Evolutionary conservation across 2,113 vertebrate genomes (phyloP).

Genomic region (Eulemur rufifrons): DNA sequence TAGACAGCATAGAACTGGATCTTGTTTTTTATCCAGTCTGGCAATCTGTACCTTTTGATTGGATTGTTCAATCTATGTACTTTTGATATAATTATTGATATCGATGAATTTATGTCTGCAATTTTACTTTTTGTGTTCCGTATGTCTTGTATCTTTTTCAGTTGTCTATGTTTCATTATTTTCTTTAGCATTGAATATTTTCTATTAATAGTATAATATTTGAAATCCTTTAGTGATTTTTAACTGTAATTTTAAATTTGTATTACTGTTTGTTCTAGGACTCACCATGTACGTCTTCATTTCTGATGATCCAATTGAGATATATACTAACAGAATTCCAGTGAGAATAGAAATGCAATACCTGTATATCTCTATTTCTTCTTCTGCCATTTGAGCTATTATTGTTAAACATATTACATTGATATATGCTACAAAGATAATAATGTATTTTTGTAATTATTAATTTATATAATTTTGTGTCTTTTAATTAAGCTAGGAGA

Average conservation of each 20-base stretch:
- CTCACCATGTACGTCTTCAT: background rate
- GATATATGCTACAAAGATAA: background rate
- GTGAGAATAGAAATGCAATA: background rate
- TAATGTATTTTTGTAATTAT: background rate
- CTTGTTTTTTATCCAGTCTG: background rate
- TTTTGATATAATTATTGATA: background rate
- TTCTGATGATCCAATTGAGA: background rate
- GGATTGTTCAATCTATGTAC: no score
- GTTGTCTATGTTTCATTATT: background rate
- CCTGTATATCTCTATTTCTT: background rate
- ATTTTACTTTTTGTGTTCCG: background rate
- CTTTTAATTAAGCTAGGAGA: background rate
- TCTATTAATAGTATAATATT: background rate
- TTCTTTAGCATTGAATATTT: background rate
- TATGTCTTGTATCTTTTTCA: background rate
- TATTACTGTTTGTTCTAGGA: background rate
- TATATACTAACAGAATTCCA: background rate
- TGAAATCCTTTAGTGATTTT: background rate
- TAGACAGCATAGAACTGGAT: background rate
- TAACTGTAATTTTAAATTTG: background rate
- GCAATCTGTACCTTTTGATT: background rate
- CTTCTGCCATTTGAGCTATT: background rate
- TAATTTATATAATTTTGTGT: background rate
- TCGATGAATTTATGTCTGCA: background rate
- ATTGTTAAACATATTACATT: background rate